A percentile compares a stretch with the other conserved stretches of the same genome.
phyloP scores from a whole-genome alignment of 1,140 invertebrate species.

The Chelonus insularis region DNA sequence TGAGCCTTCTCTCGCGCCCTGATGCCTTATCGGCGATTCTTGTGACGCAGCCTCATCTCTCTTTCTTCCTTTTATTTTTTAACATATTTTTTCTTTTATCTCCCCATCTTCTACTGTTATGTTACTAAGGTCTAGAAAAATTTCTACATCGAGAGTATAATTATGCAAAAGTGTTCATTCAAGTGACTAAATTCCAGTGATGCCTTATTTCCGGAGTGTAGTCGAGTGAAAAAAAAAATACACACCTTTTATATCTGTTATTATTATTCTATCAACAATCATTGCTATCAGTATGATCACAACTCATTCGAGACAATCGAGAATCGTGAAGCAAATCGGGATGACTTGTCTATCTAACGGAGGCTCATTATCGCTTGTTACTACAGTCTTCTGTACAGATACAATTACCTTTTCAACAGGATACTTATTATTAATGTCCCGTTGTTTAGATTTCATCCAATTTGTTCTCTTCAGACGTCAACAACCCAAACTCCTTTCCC shows the following conservation, averaged over 20 bases:
- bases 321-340: constrained; percentile 18
- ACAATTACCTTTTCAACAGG: constrained; percentile 25
- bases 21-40: constrained; percentile 25
- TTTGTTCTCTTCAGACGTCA: too few relatives aligned
- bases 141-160: background rate
- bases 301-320: constrained; percentile 20
- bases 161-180: background rate
- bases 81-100: constrained; percentile 1
- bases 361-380: constrained; percentile 7
- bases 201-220: too few relatives aligned
- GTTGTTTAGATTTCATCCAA: constrained; percentile 24
- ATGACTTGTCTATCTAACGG: constrained; percentile 21
- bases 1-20: constrained; percentile 21
- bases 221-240: too few relatives aligned
- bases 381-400: background rate
- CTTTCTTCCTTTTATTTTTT: background rate
- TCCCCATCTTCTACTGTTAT: background rate
- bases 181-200: background rate
- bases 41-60: constrained; percentile 21
- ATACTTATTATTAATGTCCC: constrained; percentile 31
- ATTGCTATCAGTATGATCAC: constrained; percentile 18
- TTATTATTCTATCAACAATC: constrained; percentile 21
- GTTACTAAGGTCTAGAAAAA: too few relatives aligned
- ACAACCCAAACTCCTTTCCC: too few relatives aligned
- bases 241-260: background rate